phyloP scores from a whole-genome alignment of 2,797 vertebrate genomes.

The Erethizon dorsatum region DNA sequence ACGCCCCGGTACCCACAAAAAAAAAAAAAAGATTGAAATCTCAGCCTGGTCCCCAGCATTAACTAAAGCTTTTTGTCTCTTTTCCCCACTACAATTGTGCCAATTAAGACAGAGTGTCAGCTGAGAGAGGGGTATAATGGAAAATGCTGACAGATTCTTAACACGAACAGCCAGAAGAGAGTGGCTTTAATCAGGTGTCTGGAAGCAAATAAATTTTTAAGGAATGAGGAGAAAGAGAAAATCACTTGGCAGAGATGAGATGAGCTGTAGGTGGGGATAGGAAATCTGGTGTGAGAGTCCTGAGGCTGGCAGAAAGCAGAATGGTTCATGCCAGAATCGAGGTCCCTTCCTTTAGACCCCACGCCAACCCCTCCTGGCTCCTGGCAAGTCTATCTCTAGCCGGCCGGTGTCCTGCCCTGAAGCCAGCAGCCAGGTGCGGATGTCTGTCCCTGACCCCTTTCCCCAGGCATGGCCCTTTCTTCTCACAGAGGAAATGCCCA shows the following conservation, averaged over 20 bases:
- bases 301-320: neutral
- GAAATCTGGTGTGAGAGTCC: neutral
- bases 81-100: constrained; percentile 61
- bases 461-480: neutral
- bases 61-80: constrained; percentile 80
- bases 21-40: constrained; percentile 72
- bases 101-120: constrained; percentile 82
- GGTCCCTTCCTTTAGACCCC: neutral
- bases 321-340: neutral
- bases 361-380: neutral
- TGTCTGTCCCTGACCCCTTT: neutral
- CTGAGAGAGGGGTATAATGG: constrained; percentile 72
- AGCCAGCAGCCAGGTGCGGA: neutral
- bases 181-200: constrained; percentile 80
- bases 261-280: neutral
- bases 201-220: constrained; percentile 77
- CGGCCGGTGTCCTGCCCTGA: neutral
- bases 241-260: constrained; percentile 57
- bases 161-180: constrained; percentile 67
- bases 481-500: neutral
- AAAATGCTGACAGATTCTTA: constrained; percentile 82
- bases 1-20: too few species aligned
- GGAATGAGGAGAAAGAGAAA: constrained; percentile 50
- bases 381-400: neutral
- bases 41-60: constrained; percentile 53